Evolutionary conservation across 2,888 invertebrate genomes (phyloP).

Genomic region (Eulithis prunata): DNA sequence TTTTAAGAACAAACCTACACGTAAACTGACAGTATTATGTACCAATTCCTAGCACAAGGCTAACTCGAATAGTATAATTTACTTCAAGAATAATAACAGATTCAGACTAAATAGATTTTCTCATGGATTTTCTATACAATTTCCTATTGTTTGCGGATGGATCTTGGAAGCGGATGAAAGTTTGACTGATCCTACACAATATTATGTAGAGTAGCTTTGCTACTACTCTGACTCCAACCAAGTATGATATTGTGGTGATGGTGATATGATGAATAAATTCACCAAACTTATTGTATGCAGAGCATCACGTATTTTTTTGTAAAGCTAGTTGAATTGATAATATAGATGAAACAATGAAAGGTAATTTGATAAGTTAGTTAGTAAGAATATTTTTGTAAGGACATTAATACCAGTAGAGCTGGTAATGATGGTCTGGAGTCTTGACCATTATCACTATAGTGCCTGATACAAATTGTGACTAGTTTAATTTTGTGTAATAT

Average conservation of each 20-base stretch:
- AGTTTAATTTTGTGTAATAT: conserved; percentile 3
- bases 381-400: conserved; percentile 9
- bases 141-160: no score
- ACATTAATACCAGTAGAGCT: conserved; percentile 17
- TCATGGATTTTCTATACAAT: no score
- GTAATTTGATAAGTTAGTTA: conserved; percentile 3
- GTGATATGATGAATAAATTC: neutral
- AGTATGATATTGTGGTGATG: neutral
- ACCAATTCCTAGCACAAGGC: conserved; percentile 39
- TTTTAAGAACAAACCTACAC: conserved; percentile 83
- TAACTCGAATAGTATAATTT: conserved; percentile 30
- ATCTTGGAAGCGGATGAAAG: no score
- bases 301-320: neutral
- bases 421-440: conserved; percentile 5
- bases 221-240: neutral
- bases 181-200: no score
- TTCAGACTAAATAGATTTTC: no score
- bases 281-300: neutral
- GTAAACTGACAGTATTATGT: conserved; percentile 58
- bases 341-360: conserved; percentile 6
- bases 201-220: conserved; percentile 3
- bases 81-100: neutral
- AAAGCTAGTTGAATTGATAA: neutral
- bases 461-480: conserved; percentile 5
- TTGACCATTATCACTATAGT: conserved; percentile 10